These are phyloP conservation scores for Puffinus mauretanicus DNA, from an alignment of 2,113 vertebrate genomes.

Conservation along the genomic window DNA sequence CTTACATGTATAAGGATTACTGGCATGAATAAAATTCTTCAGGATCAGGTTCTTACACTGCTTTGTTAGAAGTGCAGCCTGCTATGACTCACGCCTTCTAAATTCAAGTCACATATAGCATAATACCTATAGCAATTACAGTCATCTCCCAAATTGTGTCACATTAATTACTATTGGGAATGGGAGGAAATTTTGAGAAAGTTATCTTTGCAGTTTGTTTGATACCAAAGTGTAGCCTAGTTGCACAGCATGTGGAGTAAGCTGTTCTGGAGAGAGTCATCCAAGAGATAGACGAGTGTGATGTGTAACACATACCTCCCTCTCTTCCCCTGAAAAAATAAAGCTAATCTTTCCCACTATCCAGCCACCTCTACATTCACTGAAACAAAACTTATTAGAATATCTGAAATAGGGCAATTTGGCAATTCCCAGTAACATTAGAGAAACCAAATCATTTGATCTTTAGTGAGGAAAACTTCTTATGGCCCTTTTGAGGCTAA, in stretches of 20 bases:
- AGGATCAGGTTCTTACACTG: background rate
- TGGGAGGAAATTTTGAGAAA: background rate
- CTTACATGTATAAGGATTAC: background rate
- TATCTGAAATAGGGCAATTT: background rate
- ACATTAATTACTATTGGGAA: background rate
- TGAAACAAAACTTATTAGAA: background rate
- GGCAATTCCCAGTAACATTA: background rate
- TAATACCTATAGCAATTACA: background rate
- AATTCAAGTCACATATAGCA: background rate
- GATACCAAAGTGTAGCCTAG: background rate
- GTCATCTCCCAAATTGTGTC: background rate
- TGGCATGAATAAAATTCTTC: background rate
- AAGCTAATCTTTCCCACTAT: background rate
- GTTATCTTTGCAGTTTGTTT: background rate
- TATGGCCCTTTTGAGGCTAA: background rate
- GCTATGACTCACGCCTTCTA: background rate
- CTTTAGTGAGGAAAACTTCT: background rate
- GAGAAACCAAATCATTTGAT: background rate
- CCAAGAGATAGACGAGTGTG: background rate
- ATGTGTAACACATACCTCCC: background rate
- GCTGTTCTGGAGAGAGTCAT: background rate
- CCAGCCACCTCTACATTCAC: background rate
- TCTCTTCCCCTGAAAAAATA: background rate
- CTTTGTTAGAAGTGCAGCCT: background rate
- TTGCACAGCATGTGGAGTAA: background rate